Evolutionary conservation across 2,888 invertebrate species (phyloP), one percentile per base, ranked within the genome.

Genomic region (Bellardia pandia): DNA sequence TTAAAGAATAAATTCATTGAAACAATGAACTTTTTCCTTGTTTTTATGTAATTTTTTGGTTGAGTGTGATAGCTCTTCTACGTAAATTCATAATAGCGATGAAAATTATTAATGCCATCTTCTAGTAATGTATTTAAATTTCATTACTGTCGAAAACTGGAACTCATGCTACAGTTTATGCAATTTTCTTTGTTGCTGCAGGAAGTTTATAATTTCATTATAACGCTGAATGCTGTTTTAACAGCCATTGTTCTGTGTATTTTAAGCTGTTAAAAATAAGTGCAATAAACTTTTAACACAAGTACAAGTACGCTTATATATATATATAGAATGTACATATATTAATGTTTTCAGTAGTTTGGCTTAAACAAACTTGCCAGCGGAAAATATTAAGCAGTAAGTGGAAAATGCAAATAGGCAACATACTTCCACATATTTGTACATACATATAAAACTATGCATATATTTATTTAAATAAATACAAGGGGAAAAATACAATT

Each of bases 281-380:
- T 64, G 83, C 77, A 83, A 77, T 77, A 77, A 77, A 83, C 83
- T 77, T 56, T 71, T 56, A 14, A 83, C 45, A 75, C 16, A 33
- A 14, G 40, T 13, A 0, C 2, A 56, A 45, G 45, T 72, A n/a
- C 42, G 40, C 30, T 77, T 40, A 33, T 42, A 53, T 74, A 62
- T 53, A 33, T 8, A 30, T 51, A 58, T 62, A 14, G 0, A 23
- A 14, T 6, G 23, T 23, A 23, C 23, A 23, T 23, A 23, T 23
- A 23, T 23, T 0, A 23, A 23, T 23, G 2, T 16, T 66, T 5
- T 9, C 14, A 33, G 42, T 33, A 60, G 69, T 69, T 53, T 72
- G 7, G 51, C 33, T 48, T 69, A 30, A 81, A 51, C 6, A 66
- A 60, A 60, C 23, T 42, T 30, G 23, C 30, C 60, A 71, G 53